A percentile compares a stretch with the other conserved stretches of the same genome.
Evolutionary conservation across 1,140 invertebrate species (phyloP).

Genomic region (Magallana angulata): DNA sequence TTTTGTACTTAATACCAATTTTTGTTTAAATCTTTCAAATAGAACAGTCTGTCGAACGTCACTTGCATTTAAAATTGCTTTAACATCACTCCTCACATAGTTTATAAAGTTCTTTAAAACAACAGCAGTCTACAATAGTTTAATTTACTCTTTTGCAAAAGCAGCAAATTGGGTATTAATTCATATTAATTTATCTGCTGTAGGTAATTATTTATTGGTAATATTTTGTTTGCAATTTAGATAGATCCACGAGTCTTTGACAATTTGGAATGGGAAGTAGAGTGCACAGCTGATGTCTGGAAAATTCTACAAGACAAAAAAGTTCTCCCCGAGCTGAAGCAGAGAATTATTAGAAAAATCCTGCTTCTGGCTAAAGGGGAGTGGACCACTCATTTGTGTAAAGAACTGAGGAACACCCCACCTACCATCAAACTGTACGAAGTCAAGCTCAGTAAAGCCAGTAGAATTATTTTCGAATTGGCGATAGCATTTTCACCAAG

Average conservation of each 20-base stretch:
- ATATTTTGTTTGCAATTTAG: too few relatives aligned
- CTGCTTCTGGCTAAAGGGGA: constrained; percentile 71
- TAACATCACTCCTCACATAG: too few relatives aligned
- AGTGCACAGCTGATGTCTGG: constrained; percentile 75
- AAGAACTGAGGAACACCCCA: constrained; percentile 60
- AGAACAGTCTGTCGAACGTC: too few relatives aligned
- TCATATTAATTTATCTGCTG: too few relatives aligned
- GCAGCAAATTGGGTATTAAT: too few relatives aligned
- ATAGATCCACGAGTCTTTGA: constrained; percentile 67
- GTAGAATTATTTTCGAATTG: constrained; percentile 72
- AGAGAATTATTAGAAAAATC: constrained; percentile 65
- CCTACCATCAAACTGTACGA: constrained; percentile 68
- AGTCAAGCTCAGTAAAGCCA: constrained; percentile 68
- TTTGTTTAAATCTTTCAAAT: too few relatives aligned
- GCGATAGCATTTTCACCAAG: constrained; percentile 75
- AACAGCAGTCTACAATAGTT: too few relatives aligned
- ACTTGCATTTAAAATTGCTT: too few relatives aligned
- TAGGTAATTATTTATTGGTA: too few relatives aligned
- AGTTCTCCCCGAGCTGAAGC: constrained; percentile 64
- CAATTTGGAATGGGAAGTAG: constrained; percentile 75
- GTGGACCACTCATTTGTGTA: constrained; percentile 65
- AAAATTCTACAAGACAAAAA: constrained; percentile 67
- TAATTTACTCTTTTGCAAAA: too few relatives aligned
- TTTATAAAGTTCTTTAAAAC: too few relatives aligned
- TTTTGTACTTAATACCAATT: too few relatives aligned